Evolutionary conservation across 2,797 vertebrate species (phyloP).

Genomic region (Naso thynnoides): DNA sequence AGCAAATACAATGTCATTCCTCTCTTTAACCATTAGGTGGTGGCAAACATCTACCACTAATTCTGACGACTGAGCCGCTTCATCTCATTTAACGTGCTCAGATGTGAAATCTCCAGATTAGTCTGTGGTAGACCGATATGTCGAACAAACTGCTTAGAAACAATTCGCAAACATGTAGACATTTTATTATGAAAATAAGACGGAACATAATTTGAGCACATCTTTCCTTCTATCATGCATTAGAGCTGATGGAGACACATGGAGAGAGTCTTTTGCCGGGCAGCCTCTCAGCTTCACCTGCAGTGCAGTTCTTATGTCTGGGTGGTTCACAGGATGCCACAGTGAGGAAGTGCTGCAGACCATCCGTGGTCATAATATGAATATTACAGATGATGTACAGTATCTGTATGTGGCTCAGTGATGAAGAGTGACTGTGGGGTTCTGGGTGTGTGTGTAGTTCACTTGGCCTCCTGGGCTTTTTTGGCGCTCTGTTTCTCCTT

Average conservation of each 20-base stretch:
- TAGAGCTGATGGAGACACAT: slow-evolving; percentile 62
- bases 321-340: slow-evolving; percentile 51
- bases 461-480: slow-evolving; percentile 97
- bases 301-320: slow-evolving; percentile 54
- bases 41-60: slow-evolving; percentile 8
- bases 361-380: slow-evolving; percentile 45
- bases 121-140: neutral
- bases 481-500: slow-evolving; percentile 98
- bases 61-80: neutral
- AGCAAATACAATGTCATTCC: neutral
- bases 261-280: slow-evolving; percentile 10
- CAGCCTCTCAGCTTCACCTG: slow-evolving; percentile 63
- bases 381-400: slow-evolving; percentile 47
- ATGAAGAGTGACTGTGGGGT: slow-evolving; percentile 41
- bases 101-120: neutral
- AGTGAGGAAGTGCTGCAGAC: slow-evolving; percentile 45
- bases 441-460: slow-evolving; percentile 69
- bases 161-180: slow-evolving; percentile 72
- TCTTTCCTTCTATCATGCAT: slow-evolving; percentile 78
- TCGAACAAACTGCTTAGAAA: slow-evolving; percentile 5
- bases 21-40: slow-evolving; percentile 44
- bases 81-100: neutral
- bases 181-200: slow-evolving; percentile 89
- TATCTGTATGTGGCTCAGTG: slow-evolving; percentile 53
- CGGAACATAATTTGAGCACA: slow-evolving; percentile 74